Evolutionary conservation across 2,797 vertebrate genomes (phyloP).

Genomic region (Poecilia gillii): DNA sequence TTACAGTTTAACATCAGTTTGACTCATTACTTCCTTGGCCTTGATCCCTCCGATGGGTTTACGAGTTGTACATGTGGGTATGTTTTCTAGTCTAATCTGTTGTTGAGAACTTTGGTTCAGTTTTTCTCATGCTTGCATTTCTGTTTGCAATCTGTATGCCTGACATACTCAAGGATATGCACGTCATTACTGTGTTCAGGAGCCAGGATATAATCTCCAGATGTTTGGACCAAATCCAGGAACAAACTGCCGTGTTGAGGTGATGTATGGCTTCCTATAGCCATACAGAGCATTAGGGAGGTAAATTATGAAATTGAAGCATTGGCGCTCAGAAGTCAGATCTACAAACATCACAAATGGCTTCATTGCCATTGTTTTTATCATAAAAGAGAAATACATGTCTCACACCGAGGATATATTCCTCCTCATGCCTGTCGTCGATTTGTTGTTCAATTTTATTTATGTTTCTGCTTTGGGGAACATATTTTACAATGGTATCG

Average conservation of each 20-base stretch:
- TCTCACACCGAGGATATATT: background rate
- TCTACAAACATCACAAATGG: slow-evolving; percentile 22
- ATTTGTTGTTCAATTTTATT: slow-evolving; percentile 3
- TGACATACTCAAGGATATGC: slow-evolving; percentile 4
- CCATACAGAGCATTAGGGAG: background rate
- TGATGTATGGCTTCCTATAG: slow-evolving; percentile 24
- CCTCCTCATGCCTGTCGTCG: background rate
- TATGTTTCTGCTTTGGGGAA: background rate
- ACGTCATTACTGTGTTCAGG: background rate
- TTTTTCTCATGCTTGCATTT: slow-evolving; percentile 1
- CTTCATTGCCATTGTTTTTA: slow-evolving; percentile 26
- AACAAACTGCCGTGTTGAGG: slow-evolving; percentile 8
- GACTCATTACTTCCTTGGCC: slow-evolving; percentile 19
- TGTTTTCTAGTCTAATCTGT: slow-evolving; percentile 7
- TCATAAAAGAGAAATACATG: slow-evolving; percentile 32
- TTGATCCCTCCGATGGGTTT: slow-evolving; percentile 8
- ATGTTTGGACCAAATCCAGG: slow-evolving; percentile 65
- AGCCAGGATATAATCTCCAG: slow-evolving; percentile 22
- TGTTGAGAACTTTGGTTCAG: background rate
- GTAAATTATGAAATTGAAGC: slow-evolving; percentile 3
- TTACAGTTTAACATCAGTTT: slow-evolving; percentile 17
- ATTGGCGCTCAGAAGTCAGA: slow-evolving; percentile 13
- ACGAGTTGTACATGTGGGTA: background rate
- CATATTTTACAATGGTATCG: background rate
- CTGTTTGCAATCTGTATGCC: slow-evolving; percentile 18